Base-by-base conservation (phyloP, 2,797 vertebrate genomes). In the Hoplostethus mediterraneus region DNA sequence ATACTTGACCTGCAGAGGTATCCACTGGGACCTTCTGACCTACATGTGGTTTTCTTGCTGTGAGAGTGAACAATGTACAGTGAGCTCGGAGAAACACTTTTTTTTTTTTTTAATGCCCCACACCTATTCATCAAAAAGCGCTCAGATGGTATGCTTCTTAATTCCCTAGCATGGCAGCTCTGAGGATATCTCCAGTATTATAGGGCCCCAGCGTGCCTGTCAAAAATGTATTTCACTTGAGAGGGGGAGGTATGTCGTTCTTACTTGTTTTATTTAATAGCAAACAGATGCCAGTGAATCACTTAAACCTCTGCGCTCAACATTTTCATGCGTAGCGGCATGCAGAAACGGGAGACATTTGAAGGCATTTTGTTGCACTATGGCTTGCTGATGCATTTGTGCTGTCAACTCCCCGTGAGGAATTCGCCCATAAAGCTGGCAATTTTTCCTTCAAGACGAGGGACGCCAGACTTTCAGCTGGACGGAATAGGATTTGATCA, bases 251-350 rank as follows among this genome's bases (percentile, higher is more conserved):
- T 65, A 56, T 71, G 58, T 66, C 31, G 47, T 57, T 59, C 51
- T 64, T 28, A 25, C 52, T 73, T 68, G 8, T 71, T 74, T 63
- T 28, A 47, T 72, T 69, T 42, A 51, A 64, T 54, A 49, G 63
- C 47, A 52, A 77, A 55, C 80, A 85, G 78, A 78, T 67, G 57
- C 71, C 57, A 63, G 44, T 65, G 52, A 75, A 70, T 84, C 77
- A 67, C 57, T 33, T 21, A 48, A 16, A 53, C 44, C 38, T 72
- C 68, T 33, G 38, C 66, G 69, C 63, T 70, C 47, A 56, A 38
- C 67, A 45, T 73, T 79, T 68, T 36, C 42, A 60, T 75, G 31
- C 73, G 36, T 49, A 31, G 8, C 68, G 53, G 63, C 10, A 10
- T 66, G 62, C 55, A 64, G 28, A 49, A 60, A 67, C 64, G 45